These are phyloP conservation scores for Temnopleurus reevesii DNA, from an alignment of 53 echinoderm and acorn worm genomes.

Conservation along the genomic window DNA sequence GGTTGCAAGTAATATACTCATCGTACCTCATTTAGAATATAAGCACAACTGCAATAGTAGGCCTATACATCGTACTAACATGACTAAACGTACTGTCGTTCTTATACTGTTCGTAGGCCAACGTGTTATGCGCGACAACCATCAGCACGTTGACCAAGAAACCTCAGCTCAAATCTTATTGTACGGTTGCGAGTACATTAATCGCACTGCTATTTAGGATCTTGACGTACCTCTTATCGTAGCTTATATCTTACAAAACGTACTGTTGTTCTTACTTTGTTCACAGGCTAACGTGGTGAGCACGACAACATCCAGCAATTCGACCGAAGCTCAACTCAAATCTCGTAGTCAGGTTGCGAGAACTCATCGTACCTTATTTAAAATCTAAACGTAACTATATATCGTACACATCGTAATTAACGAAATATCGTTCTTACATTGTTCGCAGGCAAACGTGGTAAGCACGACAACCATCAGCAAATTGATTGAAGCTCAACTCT, in stretches of 20 bases:
- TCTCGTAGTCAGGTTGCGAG: slow-evolving; percentile 91
- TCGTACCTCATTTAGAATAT: too few species aligned
- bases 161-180: slow-evolving; percentile 79
- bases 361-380: slow-evolving; percentile 94
- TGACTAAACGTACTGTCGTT: too few species aligned
- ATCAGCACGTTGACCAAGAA: slow-evolving; percentile 67
- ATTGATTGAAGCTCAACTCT: not conserved
- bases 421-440: too few species aligned
- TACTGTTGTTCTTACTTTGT: not conserved
- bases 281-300: slow-evolving; percentile 41
- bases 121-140: slow-evolving; percentile 30
- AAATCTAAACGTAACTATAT: too few species aligned
- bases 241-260: too few species aligned
- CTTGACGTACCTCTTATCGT: too few species aligned
- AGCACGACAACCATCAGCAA: not conserved
- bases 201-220: too few species aligned
- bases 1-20: slow-evolving; percentile 91
- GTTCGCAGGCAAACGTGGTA: too few species aligned
- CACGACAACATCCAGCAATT: slow-evolving; percentile 44
- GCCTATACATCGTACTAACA: too few species aligned
- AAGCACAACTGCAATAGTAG: too few species aligned
- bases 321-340: slow-evolving; percentile 79
- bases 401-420: too few species aligned
- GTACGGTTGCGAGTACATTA: slow-evolving; percentile 93
- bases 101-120: not conserved